Evolutionary conservation across 2,888 invertebrate genomes (phyloP), one percentile per base, ranked within the genome.

Genomic region (Callinectes sapidus): DNA sequence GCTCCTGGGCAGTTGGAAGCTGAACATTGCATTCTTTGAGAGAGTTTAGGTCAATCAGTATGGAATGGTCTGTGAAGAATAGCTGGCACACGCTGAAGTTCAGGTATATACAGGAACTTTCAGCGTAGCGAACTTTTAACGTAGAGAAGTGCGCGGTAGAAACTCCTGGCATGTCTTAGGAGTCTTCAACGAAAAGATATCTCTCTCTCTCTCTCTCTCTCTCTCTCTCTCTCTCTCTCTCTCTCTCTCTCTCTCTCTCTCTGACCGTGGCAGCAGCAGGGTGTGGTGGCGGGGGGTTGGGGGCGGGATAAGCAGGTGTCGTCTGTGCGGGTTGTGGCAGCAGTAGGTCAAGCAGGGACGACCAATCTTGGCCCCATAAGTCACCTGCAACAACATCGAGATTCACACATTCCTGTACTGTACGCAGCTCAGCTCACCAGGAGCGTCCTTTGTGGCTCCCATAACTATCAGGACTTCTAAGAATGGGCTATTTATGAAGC

Each of bases 201-300:
- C 8, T 71, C 0, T 13, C 2, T 71, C 71, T 28, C 71, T 28
- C n/a, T n/a, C 28, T 28, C 23, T n/a, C 71, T 28, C 13, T 71
- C 23, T 71, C 28, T 23, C 10, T 23, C 71, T 71, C 23, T 28
- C 13, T 71, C 71, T n/a, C 23, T 71, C n/a, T 23, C 71, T 71
- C 10, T 28, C n/a, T n/a, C 23, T n/a, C 23, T 28, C 10, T 71
- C 28, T 71, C 28, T n/a, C 89, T 94, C 87, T 93, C 95, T 90
- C 92, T 92, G 66, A n/a, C 97, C 97, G 97, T 97, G 91, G 97
- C 96, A 10, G 95, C 90, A 0, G 97, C 96, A 0, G 95, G 95
- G 92, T 91, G 95, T 55, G 97, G 96, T 88, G 39, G 39, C 39
- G 39, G 39, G 39, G 39, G n/a, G n/a, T n/a, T n/a, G n/a, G 96